A percentile compares a stretch with the other conserved stretches of the same genome.
phyloP scores from a whole-genome alignment of 2,888 invertebrate genomes.

The Mongoloraphidia duomilia region DNA sequence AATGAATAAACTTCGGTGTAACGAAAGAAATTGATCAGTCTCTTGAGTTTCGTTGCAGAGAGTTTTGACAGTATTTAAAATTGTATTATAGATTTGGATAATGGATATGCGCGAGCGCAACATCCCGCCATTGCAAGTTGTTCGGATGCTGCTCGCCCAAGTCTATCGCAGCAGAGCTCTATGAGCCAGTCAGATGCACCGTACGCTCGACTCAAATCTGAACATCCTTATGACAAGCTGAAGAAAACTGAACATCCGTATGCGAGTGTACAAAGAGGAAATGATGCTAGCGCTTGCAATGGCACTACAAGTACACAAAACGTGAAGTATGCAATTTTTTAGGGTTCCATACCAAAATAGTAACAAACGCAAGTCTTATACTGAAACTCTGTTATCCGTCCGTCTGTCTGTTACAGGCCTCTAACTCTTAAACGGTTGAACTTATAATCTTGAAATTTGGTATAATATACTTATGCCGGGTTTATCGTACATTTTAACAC shows the following conservation, averaged over 20 bases:
- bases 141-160: conserved; percentile 29
- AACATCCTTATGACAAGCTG: conserved; percentile 48
- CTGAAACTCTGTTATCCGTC: too few relatives aligned
- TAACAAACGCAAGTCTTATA: too few relatives aligned
- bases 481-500: too few relatives aligned
- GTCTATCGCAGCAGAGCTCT: conserved; percentile 45
- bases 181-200: conserved; percentile 43
- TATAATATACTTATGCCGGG: too few relatives aligned
- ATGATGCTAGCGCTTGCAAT: neutral
- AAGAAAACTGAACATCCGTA: conserved; percentile 48
- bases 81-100: conserved; percentile 16
- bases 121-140: conserved; percentile 21
- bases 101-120: conserved; percentile 24
- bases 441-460: too few relatives aligned
- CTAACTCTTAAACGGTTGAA: too few relatives aligned
- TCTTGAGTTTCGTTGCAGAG: too few relatives aligned
- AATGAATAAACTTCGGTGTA: too few relatives aligned
- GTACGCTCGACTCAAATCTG: conserved; percentile 47
- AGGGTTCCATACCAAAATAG: too few relatives aligned
- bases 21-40: too few relatives aligned
- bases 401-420: too few relatives aligned
- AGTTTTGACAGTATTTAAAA: neutral
- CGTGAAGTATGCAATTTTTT: neutral
- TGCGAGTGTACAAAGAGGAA: conserved; percentile 50
- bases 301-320: neutral